Percentiles rank a stretch among this genome's conserved stretches.
Conservation (phyloP, 2,113 vertebrate species). For the Hypanus sabinus region DNA sequence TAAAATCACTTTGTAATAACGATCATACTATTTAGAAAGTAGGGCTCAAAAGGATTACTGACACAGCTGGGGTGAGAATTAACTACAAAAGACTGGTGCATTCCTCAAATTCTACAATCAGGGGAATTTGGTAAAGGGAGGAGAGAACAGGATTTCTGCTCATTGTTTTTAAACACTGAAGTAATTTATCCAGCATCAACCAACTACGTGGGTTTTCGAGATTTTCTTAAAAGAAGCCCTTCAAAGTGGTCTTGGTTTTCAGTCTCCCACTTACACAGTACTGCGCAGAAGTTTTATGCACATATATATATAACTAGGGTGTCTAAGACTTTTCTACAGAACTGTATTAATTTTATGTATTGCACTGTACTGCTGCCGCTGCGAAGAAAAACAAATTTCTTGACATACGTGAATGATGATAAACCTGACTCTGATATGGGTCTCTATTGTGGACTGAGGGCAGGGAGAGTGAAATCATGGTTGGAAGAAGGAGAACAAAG, state of each 20-base stretch:
- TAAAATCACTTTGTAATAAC: neutral
- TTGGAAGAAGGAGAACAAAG: too few species aligned
- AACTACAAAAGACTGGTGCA: neutral
- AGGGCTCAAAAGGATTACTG: neutral
- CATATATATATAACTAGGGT: too few species aligned
- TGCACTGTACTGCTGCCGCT: too few species aligned
- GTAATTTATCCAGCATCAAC: neutral
- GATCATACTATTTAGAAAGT: neutral
- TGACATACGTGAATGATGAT: too few species aligned
- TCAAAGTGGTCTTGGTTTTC: neutral
- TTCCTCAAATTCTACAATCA: slow-evolving; percentile 12
- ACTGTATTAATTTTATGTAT: too few species aligned
- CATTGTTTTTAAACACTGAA: neutral
- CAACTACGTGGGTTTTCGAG: neutral
- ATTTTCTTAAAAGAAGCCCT: neutral
- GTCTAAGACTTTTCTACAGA: too few species aligned
- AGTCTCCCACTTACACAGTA: neutral
- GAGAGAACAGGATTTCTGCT: neutral
- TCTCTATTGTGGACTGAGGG: too few species aligned
- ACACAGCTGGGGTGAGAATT: neutral
- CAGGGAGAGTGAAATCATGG: too few species aligned
- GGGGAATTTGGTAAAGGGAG: neutral
- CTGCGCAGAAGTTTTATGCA: too few species aligned
- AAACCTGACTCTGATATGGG: too few species aligned
- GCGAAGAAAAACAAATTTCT: too few species aligned